Percentiles rank a stretch among this genome's conserved stretches.
Conservation (phyloP, 2,888 invertebrate genomes). For the Macaria liturata region DNA sequence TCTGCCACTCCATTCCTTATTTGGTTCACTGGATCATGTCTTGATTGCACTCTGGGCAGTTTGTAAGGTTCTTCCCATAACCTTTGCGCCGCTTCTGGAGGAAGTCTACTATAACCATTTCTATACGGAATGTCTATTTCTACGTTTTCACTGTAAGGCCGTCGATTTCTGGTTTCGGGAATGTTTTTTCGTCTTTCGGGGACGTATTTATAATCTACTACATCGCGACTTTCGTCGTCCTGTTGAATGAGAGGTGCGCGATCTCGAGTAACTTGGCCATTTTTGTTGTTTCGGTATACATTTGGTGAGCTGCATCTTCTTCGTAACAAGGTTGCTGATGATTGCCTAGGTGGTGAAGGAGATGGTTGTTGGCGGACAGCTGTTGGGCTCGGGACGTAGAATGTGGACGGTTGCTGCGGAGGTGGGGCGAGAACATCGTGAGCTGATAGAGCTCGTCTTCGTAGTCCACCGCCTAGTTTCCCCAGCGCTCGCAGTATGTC, state of each 20-base stretch:
- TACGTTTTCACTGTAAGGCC: conserved; percentile 77
- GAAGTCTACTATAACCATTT: conserved; percentile 67
- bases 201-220: conserved; percentile 64
- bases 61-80: conserved; percentile 77
- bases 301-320: conserved; percentile 76
- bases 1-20: conserved; percentile 70
- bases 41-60: conserved; percentile 67
- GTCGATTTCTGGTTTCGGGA: conserved; percentile 59
- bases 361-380: conserved; percentile 72
- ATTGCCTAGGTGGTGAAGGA: conserved; percentile 67
- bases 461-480: conserved; percentile 87
- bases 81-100: conserved; percentile 57
- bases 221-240: conserved; percentile 71
- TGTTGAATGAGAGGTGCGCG: conserved; percentile 61
- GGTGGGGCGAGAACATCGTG: conserved; percentile 86
- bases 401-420: conserved; percentile 83
- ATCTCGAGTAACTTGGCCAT: conserved; percentile 48
- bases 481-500: conserved; percentile 87
- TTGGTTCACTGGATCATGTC: conserved; percentile 71
- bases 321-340: conserved; percentile 53
- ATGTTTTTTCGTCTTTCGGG: conserved; percentile 63
- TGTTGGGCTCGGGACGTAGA: conserved; percentile 88
- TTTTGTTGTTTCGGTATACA: conserved; percentile 64
- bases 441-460: conserved; percentile 87
- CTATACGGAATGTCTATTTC: conserved; percentile 68